A percentile compares a stretch with the other conserved stretches of the same genome.
phyloP scores from a whole-genome alignment of 2,888 invertebrate genomes.

The Sthenelais limicola region DNA sequence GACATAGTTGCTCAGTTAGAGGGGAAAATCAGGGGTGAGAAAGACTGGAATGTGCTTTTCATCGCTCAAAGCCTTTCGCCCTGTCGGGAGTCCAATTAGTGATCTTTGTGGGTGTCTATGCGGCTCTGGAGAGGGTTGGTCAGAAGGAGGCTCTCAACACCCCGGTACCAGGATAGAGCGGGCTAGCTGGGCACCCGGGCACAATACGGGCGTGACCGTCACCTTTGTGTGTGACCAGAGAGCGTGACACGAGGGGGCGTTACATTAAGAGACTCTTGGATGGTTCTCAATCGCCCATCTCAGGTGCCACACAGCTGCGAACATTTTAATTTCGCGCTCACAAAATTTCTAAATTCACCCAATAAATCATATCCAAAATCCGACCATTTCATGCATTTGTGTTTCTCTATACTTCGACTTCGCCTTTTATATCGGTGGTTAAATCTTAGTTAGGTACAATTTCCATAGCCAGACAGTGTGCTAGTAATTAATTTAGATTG shows the following conservation, averaged over 20 bases:
- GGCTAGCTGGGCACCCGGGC: too few relatives aligned
- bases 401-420: too few relatives aligned
- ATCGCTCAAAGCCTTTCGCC: constrained; percentile 13
- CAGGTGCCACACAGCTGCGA: neutral
- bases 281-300: neutral
- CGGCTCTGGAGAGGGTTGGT: constrained; percentile 8
- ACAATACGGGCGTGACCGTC: too few relatives aligned
- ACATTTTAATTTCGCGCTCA: too few relatives aligned
- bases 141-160: neutral
- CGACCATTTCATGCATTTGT: too few relatives aligned
- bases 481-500: too few relatives aligned
- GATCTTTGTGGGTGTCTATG: constrained; percentile 28
- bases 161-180: neutral
- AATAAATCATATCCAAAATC: too few relatives aligned
- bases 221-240: too few relatives aligned
- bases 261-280: constrained; percentile 3
- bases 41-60: constrained; percentile 33
- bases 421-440: too few relatives aligned
- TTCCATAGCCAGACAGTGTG: too few relatives aligned
- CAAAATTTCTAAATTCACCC: too few relatives aligned
- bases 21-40: constrained; percentile 29
- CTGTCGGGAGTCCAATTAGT: constrained; percentile 32
- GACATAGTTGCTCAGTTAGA: constrained; percentile 36
- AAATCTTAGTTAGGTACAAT: too few relatives aligned
- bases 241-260: neutral